phyloP scores from a whole-genome alignment of 2,113 vertebrate species.

The Coracopsis vasa region DNA sequence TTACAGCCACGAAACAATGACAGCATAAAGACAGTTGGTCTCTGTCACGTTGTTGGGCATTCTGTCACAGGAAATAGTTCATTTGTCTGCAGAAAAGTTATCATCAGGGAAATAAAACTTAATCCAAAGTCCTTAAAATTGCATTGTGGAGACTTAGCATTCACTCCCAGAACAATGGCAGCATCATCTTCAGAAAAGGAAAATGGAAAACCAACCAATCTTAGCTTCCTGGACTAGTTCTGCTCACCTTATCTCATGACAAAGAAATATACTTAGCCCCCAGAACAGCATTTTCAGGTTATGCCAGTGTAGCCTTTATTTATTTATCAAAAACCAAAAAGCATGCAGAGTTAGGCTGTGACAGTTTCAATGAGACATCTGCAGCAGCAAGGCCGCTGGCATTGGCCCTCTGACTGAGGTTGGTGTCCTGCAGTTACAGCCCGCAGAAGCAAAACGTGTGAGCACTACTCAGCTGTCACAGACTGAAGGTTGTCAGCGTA shows the following conservation, averaged over 20 bases:
- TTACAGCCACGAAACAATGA: not conserved
- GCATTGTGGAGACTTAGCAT: not conserved
- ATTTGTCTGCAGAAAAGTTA: not conserved
- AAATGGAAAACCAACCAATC: not conserved
- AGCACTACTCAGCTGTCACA: not conserved
- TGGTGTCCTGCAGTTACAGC: not conserved
- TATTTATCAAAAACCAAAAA: not conserved
- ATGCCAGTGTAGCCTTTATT: not conserved
- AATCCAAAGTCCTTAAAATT: not conserved
- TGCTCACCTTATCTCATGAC: not conserved
- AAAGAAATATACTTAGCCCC: no score
- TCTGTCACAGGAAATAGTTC: not conserved
- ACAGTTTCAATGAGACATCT: not conserved
- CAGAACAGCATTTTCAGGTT: not conserved
- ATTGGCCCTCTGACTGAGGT: not conserved
- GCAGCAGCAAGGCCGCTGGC: not conserved
- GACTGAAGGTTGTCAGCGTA: not conserved
- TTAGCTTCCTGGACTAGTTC: not conserved
- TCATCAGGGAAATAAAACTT: not conserved
- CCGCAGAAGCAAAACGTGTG: not conserved
- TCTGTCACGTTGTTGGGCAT: not conserved
- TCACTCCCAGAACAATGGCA: fast-evolving
- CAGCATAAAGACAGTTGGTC: not conserved
- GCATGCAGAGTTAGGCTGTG: not conserved
- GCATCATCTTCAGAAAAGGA: not conserved